Evolutionary conservation across 2,113 vertebrate genomes (phyloP).

Genomic region (Aspidoscelis tigris): DNA sequence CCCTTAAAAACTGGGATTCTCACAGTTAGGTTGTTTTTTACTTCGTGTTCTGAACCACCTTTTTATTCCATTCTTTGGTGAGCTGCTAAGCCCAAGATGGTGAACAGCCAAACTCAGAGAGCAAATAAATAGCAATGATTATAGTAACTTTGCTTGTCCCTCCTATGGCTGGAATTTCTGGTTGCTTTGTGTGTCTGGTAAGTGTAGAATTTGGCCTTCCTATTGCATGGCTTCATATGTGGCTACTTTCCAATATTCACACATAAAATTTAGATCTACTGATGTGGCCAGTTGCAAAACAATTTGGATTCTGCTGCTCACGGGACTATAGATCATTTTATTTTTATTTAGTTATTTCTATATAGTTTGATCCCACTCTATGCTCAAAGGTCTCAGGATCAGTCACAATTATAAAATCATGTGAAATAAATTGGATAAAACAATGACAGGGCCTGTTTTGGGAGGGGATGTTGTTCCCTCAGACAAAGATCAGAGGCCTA

Average conservation of each 20-base stretch:
- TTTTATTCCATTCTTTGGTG: not conserved
- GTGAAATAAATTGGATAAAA: no score
- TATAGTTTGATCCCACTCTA: no score
- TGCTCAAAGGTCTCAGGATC: no score
- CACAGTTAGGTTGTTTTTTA: not conserved
- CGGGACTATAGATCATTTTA: no score
- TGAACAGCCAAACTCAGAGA: not conserved
- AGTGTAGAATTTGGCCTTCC: not conserved
- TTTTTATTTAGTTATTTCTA: no score
- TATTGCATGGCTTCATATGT: not conserved
- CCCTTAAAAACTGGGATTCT: not conserved
- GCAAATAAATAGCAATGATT: not conserved
- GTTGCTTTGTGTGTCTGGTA: not conserved
- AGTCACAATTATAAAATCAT: no score
- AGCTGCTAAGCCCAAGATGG: no score
- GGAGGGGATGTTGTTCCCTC: no score
- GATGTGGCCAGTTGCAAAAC: not conserved
- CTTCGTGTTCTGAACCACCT: not conserved
- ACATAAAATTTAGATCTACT: not conserved
- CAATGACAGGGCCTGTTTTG: no score
- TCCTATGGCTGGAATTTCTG: not conserved
- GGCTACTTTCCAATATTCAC: not conserved
- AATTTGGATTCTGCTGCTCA: not conserved
- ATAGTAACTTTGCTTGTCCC: not conserved
- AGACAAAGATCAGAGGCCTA: no score